These are phyloP conservation scores for Calephelis nemesis DNA, from an alignment of 1,140 invertebrate genomes.

Conservation along the genomic window DNA sequence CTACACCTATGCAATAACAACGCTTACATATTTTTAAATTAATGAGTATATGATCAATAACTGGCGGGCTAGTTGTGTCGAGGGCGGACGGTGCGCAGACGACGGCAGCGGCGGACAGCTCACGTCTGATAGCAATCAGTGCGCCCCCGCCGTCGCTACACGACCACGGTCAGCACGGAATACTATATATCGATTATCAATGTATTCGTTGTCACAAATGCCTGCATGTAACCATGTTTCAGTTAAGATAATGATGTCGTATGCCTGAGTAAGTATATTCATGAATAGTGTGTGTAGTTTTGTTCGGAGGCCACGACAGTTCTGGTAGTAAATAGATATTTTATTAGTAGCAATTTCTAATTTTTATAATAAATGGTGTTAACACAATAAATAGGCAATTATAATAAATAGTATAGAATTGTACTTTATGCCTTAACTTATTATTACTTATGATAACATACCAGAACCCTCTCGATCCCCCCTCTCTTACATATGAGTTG, in stretches of 20 bases:
- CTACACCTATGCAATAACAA: no score
- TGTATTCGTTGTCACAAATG: no score
- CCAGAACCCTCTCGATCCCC: no score
- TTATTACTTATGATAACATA: no score
- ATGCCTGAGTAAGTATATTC: slow-evolving; percentile 22
- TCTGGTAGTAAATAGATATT: slow-evolving; percentile 28
- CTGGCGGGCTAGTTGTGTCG: no score
- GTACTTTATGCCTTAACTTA: background rate
- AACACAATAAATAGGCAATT: background rate
- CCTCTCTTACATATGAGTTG: no score
- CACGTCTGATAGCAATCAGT: slow-evolving; percentile 2
- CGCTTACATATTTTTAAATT: no score
- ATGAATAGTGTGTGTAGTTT: slow-evolving; percentile 29
- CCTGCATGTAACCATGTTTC: no score
- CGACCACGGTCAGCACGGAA: slow-evolving; percentile 28
- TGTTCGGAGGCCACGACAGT: slow-evolving; percentile 27
- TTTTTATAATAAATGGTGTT: background rate
- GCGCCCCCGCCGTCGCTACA: slow-evolving; percentile 27
- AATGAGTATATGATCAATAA: no score
- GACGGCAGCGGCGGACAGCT: no score
- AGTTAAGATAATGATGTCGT: slow-evolving; percentile 22
- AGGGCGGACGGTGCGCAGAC: no score
- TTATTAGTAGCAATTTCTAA: background rate
- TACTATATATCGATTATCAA: background rate
- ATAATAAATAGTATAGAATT: background rate